Percentiles rank a stretch among this genome's conserved stretches.
phyloP scores from a whole-genome alignment of 2,113 vertebrate genomes.

The Laterallus jamaicensis region DNA sequence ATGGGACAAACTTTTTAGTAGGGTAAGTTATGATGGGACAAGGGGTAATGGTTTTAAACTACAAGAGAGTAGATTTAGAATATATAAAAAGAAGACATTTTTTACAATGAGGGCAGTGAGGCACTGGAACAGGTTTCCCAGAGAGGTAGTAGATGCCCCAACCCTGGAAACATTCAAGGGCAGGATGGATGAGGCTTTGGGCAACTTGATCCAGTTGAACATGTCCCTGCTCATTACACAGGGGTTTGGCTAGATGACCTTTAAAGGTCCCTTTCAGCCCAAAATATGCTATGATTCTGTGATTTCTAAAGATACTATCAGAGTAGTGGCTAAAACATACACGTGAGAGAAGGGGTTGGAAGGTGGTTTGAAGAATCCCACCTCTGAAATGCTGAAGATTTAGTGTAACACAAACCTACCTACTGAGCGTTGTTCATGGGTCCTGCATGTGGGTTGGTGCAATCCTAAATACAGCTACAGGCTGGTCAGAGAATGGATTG shows the following conservation, averaged over 20 bases:
- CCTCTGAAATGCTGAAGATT: not conserved
- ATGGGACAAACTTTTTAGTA: not conserved
- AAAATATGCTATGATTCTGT: not conserved
- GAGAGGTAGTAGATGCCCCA: not conserved
- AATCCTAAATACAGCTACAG: too few species aligned
- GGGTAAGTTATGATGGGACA: not conserved
- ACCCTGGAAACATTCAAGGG: not conserved
- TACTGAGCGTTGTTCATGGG: too few species aligned
- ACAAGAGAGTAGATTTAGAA: not conserved
- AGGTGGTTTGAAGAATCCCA: not conserved
- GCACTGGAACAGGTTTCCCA: not conserved
- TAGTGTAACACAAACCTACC: not conserved
- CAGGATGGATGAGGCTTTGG: too few species aligned
- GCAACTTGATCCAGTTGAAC: too few species aligned
- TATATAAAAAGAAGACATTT: not conserved
- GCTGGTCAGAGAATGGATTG: too few species aligned
- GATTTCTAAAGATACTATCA: not conserved
- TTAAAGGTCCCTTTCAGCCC: not conserved
- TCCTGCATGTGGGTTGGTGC: too few species aligned
- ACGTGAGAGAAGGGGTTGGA: accelerated
- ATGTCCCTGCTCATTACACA: too few species aligned
- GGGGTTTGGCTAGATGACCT: too few species aligned
- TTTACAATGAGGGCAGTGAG: not conserved
- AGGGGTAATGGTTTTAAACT: not conserved
- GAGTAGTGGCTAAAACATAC: not conserved